Evolutionary conservation across 1,140 invertebrate species (phyloP).

Genomic region (Pectinophora gossypiella): DNA sequence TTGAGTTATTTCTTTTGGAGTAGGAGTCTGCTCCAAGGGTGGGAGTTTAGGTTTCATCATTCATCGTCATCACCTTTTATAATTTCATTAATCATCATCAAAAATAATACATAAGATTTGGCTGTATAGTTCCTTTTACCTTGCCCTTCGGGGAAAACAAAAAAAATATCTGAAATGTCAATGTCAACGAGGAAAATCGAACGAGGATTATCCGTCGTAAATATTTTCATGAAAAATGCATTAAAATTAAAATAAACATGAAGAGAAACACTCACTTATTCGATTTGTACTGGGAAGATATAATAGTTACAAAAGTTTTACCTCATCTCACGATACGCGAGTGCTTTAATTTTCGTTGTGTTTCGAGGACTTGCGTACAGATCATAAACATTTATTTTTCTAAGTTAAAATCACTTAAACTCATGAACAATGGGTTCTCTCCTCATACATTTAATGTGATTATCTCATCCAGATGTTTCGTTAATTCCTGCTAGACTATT

Average conservation of each 20-base stretch:
- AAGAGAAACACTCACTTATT: slow-evolving; percentile 69
- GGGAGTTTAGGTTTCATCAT: too few relatives aligned
- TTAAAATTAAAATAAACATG: slow-evolving; percentile 35
- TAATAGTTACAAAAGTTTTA: slow-evolving; percentile 73
- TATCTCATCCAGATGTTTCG: neutral
- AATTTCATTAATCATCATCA: too few relatives aligned
- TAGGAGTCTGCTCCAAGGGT: too few relatives aligned
- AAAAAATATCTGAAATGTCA: neutral
- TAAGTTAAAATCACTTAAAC: slow-evolving; percentile 56
- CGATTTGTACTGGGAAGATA: slow-evolving; percentile 77
- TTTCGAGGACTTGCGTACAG: slow-evolving; percentile 67
- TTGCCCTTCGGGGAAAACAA: neutral
- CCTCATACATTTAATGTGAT: slow-evolving; percentile 60
- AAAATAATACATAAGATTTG: too few relatives aligned
- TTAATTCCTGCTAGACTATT: neutral
- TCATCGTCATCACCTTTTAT: too few relatives aligned
- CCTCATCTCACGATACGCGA: slow-evolving; percentile 70
- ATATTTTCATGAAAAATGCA: slow-evolving; percentile 7
- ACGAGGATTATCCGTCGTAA: neutral
- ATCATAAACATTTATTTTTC: slow-evolving; percentile 67
- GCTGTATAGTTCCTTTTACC: too few relatives aligned
- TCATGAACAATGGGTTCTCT: slow-evolving; percentile 64
- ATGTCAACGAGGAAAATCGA: neutral
- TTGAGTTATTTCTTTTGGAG: too few relatives aligned
- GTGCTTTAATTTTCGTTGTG: slow-evolving; percentile 76